Percentiles rank a stretch among this genome's conserved stretches.
These are phyloP conservation scores for Rhabditoides inermis DNA, from an alignment of 2,888 invertebrate species.

Conservation along the genomic window DNA sequence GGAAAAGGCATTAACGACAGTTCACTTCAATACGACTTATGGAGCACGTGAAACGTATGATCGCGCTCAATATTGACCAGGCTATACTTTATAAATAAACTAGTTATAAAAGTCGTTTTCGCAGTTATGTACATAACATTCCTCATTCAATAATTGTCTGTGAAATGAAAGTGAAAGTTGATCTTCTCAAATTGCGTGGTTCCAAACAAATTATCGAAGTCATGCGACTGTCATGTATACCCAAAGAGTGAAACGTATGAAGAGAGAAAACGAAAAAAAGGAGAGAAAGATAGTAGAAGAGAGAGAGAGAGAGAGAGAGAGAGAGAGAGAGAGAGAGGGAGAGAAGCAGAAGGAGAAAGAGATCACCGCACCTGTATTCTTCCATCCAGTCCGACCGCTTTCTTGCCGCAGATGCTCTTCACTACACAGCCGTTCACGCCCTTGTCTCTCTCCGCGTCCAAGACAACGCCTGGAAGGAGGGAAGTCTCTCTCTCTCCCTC, in stretches of 20 bases:
- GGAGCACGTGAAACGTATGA: too few species aligned
- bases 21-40: too few species aligned
- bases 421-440: constrained; percentile 61
- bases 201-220: neutral
- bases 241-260: neutral
- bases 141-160: too few species aligned
- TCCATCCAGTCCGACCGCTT: constrained; percentile 61
- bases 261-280: neutral
- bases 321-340: neutral
- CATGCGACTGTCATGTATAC: too few species aligned
- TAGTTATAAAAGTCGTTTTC: too few species aligned
- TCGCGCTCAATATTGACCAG: too few species aligned
- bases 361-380: constrained; percentile 54
- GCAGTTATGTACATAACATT: too few species aligned
- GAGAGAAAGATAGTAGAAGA: neutral
- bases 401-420: constrained; percentile 56
- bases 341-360: neutral
- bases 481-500: neutral
- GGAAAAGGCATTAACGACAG: too few species aligned
- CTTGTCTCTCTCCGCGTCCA: constrained; percentile 60
- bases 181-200: neutral
- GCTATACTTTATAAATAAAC: too few species aligned
- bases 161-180: neutral
- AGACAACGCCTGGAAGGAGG: constrained; percentile 57
- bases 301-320: neutral